phyloP scores from a whole-genome alignment of 2,797 vertebrate species.

The Sebastes hubbsi region DNA sequence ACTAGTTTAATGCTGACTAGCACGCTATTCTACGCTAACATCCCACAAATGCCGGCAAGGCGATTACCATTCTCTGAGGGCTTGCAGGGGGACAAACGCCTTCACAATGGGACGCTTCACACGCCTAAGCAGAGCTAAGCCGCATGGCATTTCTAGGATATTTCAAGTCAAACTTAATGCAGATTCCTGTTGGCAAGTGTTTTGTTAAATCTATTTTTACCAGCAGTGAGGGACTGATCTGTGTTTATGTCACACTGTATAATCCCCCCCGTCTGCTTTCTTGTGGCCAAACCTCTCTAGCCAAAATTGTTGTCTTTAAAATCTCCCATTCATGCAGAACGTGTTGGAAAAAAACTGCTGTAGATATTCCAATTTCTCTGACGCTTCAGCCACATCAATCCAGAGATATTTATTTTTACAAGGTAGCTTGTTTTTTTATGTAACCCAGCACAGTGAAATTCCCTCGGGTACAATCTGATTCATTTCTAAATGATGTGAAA shows the following conservation, averaged over 20 bases:
- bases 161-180: slow-evolving; percentile 47
- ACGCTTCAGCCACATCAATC: slow-evolving; percentile 56
- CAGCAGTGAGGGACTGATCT: slow-evolving; percentile 25
- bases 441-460: slow-evolving; percentile 29
- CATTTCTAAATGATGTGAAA: slow-evolving; percentile 31
- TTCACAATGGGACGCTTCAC: slow-evolving; percentile 43
- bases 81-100: neutral
- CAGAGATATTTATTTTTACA: slow-evolving; percentile 60
- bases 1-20: slow-evolving; percentile 19
- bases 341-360: slow-evolving; percentile 19
- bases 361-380: slow-evolving; percentile 19
- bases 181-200: slow-evolving; percentile 50
- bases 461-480: slow-evolving; percentile 13
- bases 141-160: slow-evolving; percentile 41
- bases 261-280: slow-evolving; percentile 38
- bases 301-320: slow-evolving; percentile 51
- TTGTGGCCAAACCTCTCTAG: slow-evolving; percentile 54
- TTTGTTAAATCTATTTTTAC: slow-evolving; percentile 64
- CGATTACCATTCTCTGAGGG: slow-evolving; percentile 20
- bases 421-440: slow-evolving; percentile 46
- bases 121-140: slow-evolving; percentile 38
- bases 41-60: slow-evolving; percentile 23
- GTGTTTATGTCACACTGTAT: slow-evolving; percentile 52
- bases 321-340: slow-evolving; percentile 43
- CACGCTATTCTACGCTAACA: slow-evolving; percentile 19